These are phyloP conservation scores for Chaenogobius annularis DNA, from an alignment of 2,113 vertebrate species.

Conservation along the genomic window DNA sequence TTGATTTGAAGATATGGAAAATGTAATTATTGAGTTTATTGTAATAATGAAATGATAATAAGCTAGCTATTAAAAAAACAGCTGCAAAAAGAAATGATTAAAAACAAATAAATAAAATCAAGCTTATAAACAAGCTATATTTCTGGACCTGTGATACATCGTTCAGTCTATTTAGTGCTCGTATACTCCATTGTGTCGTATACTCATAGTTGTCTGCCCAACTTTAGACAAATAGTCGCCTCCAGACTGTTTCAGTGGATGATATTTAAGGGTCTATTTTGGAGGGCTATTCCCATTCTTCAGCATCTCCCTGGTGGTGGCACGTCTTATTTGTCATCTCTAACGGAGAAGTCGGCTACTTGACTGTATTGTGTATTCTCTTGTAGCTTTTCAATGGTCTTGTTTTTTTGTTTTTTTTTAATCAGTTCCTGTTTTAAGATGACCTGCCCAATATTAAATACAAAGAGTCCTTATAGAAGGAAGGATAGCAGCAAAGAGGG, in stretches of 20 bases:
- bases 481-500: no score
- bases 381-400: not conserved
- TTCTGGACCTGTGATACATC: not conserved
- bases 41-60: not conserved
- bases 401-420: not conserved
- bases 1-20: no score
- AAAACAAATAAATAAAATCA: not conserved
- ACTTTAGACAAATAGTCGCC: not conserved
- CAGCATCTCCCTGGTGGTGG: not conserved
- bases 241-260: not conserved
- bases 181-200: not conserved
- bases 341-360: not conserved
- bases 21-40: not conserved
- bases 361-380: not conserved
- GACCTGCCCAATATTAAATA: not conserved
- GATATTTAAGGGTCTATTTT: not conserved
- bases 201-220: not conserved
- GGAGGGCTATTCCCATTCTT: not conserved
- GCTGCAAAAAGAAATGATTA: not conserved
- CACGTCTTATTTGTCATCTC: not conserved
- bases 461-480: no score
- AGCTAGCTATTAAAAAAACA: not conserved
- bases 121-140: not conserved
- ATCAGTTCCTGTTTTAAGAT: not conserved
- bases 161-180: not conserved